Conservation (phyloP, 1,140 invertebrate genomes). For the Xylocopa sonorina region DNA sequence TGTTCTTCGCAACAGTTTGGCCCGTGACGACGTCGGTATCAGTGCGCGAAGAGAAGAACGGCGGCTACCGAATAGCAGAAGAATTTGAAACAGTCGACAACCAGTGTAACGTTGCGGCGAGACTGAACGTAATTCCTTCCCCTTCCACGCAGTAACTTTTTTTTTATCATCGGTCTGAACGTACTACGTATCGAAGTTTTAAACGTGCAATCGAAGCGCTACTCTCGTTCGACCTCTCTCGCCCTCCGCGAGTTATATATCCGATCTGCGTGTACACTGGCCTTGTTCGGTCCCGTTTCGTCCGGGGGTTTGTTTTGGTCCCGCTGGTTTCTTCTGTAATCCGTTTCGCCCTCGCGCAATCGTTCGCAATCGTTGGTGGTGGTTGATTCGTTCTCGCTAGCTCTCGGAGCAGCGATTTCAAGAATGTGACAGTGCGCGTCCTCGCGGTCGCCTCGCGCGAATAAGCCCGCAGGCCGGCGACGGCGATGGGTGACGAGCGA, state of each 20-base stretch:
- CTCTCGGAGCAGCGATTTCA: constrained; percentile 59
- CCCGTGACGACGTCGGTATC: constrained; percentile 44
- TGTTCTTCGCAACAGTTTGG: constrained; percentile 55
- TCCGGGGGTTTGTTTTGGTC: constrained; percentile 7
- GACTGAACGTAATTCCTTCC: neutral
- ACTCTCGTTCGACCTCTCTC: constrained; percentile 61
- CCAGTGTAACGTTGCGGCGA: neutral
- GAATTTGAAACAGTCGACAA: neutral
- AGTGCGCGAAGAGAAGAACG: constrained; percentile 33
- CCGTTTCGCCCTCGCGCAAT: constrained; percentile 27
- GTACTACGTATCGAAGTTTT: constrained; percentile 33
- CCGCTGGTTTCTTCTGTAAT: neutral
- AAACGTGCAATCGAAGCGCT: constrained; percentile 47
- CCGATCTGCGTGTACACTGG: constrained; percentile 40
- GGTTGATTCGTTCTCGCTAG: constrained; percentile 34
- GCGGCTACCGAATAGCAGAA: neutral
- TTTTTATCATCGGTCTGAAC: neutral
- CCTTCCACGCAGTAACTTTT: neutral
- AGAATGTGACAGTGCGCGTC: constrained; percentile 72
- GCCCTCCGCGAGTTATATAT: constrained; percentile 54
- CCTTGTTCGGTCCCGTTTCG: constrained; percentile 31
- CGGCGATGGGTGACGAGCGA: constrained; percentile 56
- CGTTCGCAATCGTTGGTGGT: neutral
- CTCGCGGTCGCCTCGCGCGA: constrained; percentile 60
- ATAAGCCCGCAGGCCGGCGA: constrained; percentile 42